A percentile compares a stretch with the other conserved stretches of the same genome.
Evolutionary conservation across 92 coral and sea anemone genomes (phyloP).

Genomic region (Diadumene lineata): DNA sequence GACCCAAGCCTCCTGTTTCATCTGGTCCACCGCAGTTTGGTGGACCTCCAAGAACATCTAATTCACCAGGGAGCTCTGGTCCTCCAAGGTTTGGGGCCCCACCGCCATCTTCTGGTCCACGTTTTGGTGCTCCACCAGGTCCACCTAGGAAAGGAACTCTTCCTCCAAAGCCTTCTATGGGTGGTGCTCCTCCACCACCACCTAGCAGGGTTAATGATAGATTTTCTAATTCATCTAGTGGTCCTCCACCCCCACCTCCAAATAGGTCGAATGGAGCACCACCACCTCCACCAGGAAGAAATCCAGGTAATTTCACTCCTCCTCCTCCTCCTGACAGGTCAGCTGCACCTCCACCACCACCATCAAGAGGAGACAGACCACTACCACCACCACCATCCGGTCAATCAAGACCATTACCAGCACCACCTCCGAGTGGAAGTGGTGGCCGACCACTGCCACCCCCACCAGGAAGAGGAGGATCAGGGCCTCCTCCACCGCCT

Average conservation of each 20-base stretch:
- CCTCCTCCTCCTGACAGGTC: constrained; percentile 60
- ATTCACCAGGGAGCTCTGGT: constrained; percentile 1
- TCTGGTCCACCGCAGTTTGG: constrained; percentile 24
- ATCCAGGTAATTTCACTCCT: constrained; percentile 35
- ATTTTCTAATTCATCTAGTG: constrained; percentile 16
- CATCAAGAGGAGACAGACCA: constrained; percentile 59
- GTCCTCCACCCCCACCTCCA: constrained; percentile 65
- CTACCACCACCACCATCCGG: constrained; percentile 76
- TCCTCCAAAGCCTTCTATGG: constrained; percentile 7
- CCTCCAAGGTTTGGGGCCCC: background rate
- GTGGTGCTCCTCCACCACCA: constrained; percentile 53
- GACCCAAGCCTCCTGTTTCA: constrained; percentile 65
- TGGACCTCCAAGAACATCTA: constrained; percentile 24
- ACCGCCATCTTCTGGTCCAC: constrained; percentile 7
- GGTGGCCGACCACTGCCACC: constrained; percentile 64
- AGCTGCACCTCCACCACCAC: constrained; percentile 81
- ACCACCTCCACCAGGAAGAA: constrained; percentile 67
- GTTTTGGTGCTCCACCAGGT: constrained; percentile 17
- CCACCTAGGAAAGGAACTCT: constrained; percentile 3
- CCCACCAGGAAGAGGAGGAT: constrained; percentile 29
- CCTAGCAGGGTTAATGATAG: constrained; percentile 40
- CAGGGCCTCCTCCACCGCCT: constrained; percentile 82
- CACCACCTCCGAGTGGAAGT: constrained; percentile 77
- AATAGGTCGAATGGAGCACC: constrained; percentile 38
- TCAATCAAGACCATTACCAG: constrained; percentile 78